These are phyloP conservation scores for Meliscaeva auricollis DNA, from an alignment of 2,888 invertebrate genomes.

Conservation along the genomic window DNA sequence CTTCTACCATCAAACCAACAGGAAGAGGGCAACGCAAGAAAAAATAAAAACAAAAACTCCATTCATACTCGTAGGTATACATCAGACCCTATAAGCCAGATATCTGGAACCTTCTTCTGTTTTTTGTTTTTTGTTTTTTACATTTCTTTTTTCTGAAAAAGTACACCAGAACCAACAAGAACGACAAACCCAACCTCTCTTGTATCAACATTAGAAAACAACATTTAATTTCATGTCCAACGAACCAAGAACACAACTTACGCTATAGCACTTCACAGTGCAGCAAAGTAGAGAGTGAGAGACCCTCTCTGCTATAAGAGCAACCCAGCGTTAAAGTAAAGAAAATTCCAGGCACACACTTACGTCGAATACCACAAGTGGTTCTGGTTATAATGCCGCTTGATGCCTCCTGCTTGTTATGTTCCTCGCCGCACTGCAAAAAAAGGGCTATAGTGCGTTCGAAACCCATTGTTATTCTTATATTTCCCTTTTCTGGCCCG, in stretches of 20 bases:
- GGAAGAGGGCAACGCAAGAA: conserved; percentile 18
- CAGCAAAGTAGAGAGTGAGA: neutral
- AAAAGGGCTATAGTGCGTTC: conserved; percentile 55
- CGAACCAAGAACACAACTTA: conserved; percentile 67
- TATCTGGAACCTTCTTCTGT: conserved; percentile 18
- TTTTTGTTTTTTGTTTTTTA: neutral
- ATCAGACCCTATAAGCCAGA: neutral
- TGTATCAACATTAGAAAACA: conserved; percentile 68
- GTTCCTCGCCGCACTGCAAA: neutral
- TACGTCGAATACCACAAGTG: conserved; percentile 67
- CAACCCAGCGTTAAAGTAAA: neutral
- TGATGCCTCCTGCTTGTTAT: conserved; percentile 48
- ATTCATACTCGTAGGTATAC: no score
- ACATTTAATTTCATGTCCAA: conserved; percentile 75
- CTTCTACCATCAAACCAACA: neutral
- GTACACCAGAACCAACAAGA: conserved; percentile 5
- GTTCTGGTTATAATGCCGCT: conserved; percentile 44
- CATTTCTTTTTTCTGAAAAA: neutral
- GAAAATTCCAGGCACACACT: conserved; percentile 69
- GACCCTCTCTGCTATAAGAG: neutral
- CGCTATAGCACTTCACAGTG: conserved; percentile 65
- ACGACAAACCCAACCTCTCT: conserved; percentile 41
- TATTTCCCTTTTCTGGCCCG: conserved; percentile 62
- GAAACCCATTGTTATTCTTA: conserved; percentile 54
- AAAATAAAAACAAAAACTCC: conserved; percentile 36